Conservation (phyloP, 2,797 vertebrate genomes). For the Pangasius sanitwongsei region DNA sequence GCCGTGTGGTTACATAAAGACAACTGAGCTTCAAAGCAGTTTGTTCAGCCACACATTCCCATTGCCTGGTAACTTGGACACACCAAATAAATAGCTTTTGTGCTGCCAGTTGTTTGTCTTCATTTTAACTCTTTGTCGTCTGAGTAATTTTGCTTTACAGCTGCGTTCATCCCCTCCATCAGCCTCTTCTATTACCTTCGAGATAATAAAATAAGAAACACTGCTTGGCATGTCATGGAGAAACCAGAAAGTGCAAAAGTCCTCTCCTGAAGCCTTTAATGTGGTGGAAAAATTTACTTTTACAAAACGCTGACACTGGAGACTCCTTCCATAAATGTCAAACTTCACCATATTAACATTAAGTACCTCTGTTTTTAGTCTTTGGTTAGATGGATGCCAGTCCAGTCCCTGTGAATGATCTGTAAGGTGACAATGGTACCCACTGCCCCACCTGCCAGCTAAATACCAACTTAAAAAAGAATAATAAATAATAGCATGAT, state of each 20-base stretch:
- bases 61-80: neutral
- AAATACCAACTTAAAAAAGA: too few relatives aligned
- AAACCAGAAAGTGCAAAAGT: neutral
- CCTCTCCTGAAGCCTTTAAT: neutral
- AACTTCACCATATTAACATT: neutral
- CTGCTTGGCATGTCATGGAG: neutral
- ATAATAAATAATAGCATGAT: too few relatives aligned
- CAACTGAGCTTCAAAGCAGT: neutral
- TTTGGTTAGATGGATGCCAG: too few relatives aligned
- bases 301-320: neutral
- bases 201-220: neutral
- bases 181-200: neutral
- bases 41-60: neutral
- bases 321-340: neutral
- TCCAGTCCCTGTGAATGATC: neutral
- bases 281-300: neutral
- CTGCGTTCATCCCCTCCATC: neutral
- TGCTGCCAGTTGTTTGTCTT: neutral
- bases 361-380: neutral
- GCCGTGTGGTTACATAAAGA: neutral
- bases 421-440: too few relatives aligned
- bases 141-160: neutral
- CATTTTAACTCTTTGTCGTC: neutral
- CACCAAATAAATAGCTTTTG: neutral
- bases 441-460: too few relatives aligned